Evolutionary conservation across 2,113 vertebrate species (phyloP), one percentile per base, ranked within the genome.

Genomic region (Arothron firmamentum): DNA sequence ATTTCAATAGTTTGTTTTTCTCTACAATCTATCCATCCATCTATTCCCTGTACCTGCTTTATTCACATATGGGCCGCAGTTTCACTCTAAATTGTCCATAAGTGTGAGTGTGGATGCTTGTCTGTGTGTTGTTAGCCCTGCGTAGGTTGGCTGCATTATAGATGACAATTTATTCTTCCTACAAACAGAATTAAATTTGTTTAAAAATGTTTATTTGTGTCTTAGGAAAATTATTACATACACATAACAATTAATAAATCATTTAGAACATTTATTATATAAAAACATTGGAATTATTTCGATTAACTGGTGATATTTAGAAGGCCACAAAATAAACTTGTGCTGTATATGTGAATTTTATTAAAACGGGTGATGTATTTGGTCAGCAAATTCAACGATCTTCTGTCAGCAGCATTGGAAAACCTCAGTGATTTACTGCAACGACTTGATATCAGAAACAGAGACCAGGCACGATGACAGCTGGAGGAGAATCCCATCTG

Each of bases 131-230:
- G n/a, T 23, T 23, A 23, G 21, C 21, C 21, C 21, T 23, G 21
- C 3, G 21, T 23, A 23, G 21, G 28, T 5, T 31, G 28, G 8
- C 6, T 28, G 6, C 28, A 38, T 38, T 38, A 38, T 38, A 28
- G 34, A 38, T 38, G 10, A 38, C 34, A 38, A 1, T 38, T 38
- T 38, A n/a, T 47, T n/a, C 13, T 9, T n/a, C 45, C 14, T 13
- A 47, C 6, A 16, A 47, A 15, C 43, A 16, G 45, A 34, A 64
- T 10, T n/a, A 13, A 55, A 13, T 49, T 23, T 5, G 1, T 47
- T 62, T 21, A 21, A 28, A 70, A 72, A 59, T 12, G 18, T 87
- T 86, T 87, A 87, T 85, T 87, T 81, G 81, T 74, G 67, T 83
- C 47, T 71, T 56, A 42, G 46, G 65, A 81, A 47, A 77, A 55